Evolutionary conservation across 2,888 invertebrate genomes (phyloP), one percentile per base, ranked within the genome.

Genomic region (Girardia tigrina): DNA sequence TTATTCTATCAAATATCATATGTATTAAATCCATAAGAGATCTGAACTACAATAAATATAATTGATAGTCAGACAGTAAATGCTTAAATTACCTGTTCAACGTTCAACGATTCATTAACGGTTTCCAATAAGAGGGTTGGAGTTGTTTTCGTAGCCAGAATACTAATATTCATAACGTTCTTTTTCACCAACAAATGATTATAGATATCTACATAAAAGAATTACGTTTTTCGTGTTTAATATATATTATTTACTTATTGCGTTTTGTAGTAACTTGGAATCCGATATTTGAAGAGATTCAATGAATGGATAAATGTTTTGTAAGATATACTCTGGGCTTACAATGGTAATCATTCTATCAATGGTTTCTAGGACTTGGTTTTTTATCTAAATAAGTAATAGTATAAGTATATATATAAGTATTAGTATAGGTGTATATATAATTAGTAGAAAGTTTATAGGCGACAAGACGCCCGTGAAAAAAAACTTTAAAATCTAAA

Each of bases 61-160:
- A 36, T 36, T 12, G 16, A 36, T 36, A 36, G 16, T 16, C 8
- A 12, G 36, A 36, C 16, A 36, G 16, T 12, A 36, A 36, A 16
- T 12, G 16, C 36, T 12, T n/a, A 36, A 12, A 36, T 12, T 56
- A 56, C 56, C 23, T 56, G 56, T 4, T 56, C 56, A 56, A 16
- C 56, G 23, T 56, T 16, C n/a, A 56, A 23, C 2, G 56, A 56
- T 56, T 56, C 56, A 56, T 56, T 56, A 23, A 56, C 56, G 4
- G 56, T 56, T 56, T 56, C 56, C 23, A 56, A 56, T n/a, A 56
- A 56, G n/a, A 56, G n/a, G 23, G 56, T 56, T 56, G 56, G 56
- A 6, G 56, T 56, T 20, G 56, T 56, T 56, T 56, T 56, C n/a
- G 56, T 56, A 12, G 56, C 56, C 4, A 56, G n/a, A 56, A 56